These are phyloP conservation scores for Pollachius pollachius DNA, from an alignment of 2,113 vertebrate genomes.

Conservation along the genomic window DNA sequence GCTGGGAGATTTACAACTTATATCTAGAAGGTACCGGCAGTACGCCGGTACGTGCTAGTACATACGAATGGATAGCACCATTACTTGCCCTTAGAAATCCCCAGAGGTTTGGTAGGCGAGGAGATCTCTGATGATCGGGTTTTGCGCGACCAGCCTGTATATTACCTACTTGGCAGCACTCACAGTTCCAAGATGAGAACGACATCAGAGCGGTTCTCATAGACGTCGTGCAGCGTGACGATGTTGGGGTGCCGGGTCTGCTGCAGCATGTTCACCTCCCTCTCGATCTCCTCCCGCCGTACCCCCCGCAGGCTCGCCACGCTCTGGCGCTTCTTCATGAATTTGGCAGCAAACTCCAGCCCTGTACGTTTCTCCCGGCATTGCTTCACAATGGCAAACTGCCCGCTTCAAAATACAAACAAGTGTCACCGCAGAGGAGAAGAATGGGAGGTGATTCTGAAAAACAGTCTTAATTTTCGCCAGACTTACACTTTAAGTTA, in stretches of 20 bases:
- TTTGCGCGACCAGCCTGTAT: too few species aligned
- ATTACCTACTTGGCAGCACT: conserved; percentile 58
- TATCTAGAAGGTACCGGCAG: too few species aligned
- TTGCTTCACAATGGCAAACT: conserved; percentile 94
- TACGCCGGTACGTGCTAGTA: too few species aligned
- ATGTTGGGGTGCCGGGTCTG: conserved; percentile 87
- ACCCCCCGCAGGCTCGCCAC: conserved; percentile 87
- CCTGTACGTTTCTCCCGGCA: conserved; percentile 84
- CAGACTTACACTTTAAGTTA: too few species aligned
- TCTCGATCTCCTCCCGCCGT: conserved; percentile 86
- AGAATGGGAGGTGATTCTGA: too few species aligned
- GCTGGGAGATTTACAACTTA: too few species aligned
- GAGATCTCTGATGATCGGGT: too few species aligned
- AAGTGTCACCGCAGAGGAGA: background rate
- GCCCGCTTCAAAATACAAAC: conserved; percentile 77
- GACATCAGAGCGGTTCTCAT: conserved; percentile 93
- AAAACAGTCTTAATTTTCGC: too few species aligned
- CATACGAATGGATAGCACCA: too few species aligned
- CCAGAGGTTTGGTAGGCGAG: too few species aligned
- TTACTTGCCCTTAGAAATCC: too few species aligned
- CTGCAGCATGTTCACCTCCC: conserved; percentile 90
- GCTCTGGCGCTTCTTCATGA: conserved; percentile 95
- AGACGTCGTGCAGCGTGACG: conserved; percentile 88
- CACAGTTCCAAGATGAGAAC: conserved; percentile 97
- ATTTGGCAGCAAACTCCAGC: conserved; percentile 86